These are phyloP conservation scores for Fringilla coelebs DNA, from an alignment of 2,797 vertebrate species.

Conservation along the genomic window DNA sequence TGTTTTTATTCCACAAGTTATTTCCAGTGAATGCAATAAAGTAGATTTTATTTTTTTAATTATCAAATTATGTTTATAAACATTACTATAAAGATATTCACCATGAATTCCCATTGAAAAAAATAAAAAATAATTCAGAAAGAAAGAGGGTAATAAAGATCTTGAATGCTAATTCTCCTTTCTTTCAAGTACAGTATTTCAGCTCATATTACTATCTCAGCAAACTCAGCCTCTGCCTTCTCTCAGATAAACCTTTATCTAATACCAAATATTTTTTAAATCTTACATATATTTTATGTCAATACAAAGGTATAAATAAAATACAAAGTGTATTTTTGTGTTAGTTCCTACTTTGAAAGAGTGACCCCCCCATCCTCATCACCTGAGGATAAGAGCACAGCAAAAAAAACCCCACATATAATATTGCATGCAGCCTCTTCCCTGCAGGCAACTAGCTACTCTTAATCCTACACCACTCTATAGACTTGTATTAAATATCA, in stretches of 20 bases:
- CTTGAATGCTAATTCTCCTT: background rate
- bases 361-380: accelerated
- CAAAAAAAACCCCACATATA: background rate
- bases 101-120: background rate
- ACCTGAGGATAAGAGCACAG: background rate
- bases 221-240: background rate
- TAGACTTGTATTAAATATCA: background rate
- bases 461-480: background rate
- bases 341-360: background rate
- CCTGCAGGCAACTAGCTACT: background rate
- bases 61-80: background rate
- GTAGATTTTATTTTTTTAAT: background rate
- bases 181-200: background rate
- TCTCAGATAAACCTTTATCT: background rate
- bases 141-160: background rate
- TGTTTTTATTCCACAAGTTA: background rate
- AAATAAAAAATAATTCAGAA: background rate
- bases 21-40: background rate
- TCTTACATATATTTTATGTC: background rate
- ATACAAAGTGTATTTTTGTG: background rate
- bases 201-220: background rate
- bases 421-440: background rate
- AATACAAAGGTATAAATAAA: background rate
- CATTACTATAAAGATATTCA: background rate
- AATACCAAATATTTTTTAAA: background rate